Conservation (phyloP, 2,888 invertebrate genomes). For the Epistrophe eligans region DNA sequence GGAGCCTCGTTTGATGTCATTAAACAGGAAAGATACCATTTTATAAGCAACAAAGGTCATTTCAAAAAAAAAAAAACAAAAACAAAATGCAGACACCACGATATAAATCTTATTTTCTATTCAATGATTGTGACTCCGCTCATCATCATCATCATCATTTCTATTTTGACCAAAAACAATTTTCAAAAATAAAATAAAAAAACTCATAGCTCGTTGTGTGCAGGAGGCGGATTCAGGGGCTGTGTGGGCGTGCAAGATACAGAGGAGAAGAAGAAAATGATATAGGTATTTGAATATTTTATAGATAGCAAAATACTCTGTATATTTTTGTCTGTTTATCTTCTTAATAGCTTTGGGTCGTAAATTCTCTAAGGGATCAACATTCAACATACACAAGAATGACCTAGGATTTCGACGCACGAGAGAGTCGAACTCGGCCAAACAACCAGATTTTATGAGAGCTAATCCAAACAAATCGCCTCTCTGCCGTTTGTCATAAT, state of each 20-base stretch:
- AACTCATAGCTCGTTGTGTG: not conserved
- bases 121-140: conserved; percentile 54
- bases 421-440: conserved; percentile 5
- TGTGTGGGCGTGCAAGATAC: not conserved
- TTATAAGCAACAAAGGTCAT: conserved; percentile 54
- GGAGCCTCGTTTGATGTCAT: conserved; percentile 45
- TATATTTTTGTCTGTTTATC: conserved; percentile 56
- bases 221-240: not conserved
- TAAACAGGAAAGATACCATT: conserved; percentile 36
- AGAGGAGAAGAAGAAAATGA: conserved; percentile 23
- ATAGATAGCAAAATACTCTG: conserved; percentile 23
- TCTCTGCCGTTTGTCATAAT: conserved; percentile 65
- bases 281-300: conserved; percentile 62
- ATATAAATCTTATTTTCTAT: conserved; percentile 63
- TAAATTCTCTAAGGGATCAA: conserved; percentile 61
- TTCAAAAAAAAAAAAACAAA: not conserved
- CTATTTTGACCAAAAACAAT: conserved; percentile 38
- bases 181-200: conserved; percentile 42
- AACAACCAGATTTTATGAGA: conserved; percentile 67
- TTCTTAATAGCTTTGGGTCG: conserved; percentile 67
- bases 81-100: conserved; percentile 57
- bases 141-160: conserved; percentile 49
- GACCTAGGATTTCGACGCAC: conserved; percentile 39
- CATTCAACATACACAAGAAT: conserved; percentile 18
- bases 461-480: conserved; percentile 72